phyloP scores from a whole-genome alignment of 2,797 vertebrate species.

The Megalops cyprinoides region DNA sequence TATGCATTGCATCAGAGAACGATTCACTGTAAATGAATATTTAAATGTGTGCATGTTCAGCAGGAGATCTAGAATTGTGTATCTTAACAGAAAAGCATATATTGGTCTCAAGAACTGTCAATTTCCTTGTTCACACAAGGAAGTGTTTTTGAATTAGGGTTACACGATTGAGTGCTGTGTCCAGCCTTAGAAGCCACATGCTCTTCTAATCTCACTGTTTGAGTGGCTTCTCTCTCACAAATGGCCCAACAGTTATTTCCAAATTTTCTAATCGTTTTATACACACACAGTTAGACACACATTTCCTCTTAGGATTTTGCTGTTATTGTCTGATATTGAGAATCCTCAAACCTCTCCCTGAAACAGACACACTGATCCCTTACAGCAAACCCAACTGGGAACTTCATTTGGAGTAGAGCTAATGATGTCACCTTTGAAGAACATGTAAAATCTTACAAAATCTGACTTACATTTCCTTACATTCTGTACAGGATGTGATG shows the following conservation, averaged over 20 bases:
- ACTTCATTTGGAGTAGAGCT: background rate
- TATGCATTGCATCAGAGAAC: slow-evolving; percentile 2
- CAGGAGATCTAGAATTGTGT: background rate
- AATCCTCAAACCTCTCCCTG: background rate
- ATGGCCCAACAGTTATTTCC: background rate
- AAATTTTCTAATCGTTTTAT: background rate
- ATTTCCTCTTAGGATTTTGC: background rate
- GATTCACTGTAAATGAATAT: background rate
- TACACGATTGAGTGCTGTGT: background rate
- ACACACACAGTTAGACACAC: too few species aligned
- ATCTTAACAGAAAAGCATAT: background rate
- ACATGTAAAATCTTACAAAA: too few species aligned
- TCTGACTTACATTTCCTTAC: too few species aligned
- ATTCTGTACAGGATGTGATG: too few species aligned
- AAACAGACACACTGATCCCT: background rate
- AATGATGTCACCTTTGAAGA: background rate
- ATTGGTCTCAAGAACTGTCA: background rate
- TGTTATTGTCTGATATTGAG: background rate
- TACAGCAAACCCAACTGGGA: background rate
- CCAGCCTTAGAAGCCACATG: background rate
- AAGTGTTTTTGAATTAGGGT: background rate
- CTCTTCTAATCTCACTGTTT: background rate
- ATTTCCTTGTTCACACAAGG: background rate
- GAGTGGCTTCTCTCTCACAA: background rate
- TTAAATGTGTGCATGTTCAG: background rate